Base-by-base conservation (phyloP, 37 sponge, comb jelly and placozoan genomes). In the Axinella damicornis region DNA sequence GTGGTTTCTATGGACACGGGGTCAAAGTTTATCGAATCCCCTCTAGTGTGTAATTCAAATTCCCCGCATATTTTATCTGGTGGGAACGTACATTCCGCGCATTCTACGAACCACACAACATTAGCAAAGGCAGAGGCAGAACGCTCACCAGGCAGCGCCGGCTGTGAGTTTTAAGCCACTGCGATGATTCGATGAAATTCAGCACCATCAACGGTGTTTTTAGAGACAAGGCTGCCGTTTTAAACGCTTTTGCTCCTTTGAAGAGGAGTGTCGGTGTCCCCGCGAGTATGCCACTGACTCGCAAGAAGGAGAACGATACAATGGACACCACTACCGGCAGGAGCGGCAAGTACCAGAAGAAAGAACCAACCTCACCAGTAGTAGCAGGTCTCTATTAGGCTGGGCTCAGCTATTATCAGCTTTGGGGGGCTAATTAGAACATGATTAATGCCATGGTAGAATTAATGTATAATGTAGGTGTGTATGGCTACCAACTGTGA, bases 61-160 rank as follows among this genome's bases (percentile, higher is more conserved):
- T 74, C 75, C 66, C 59, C 38, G 21, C 80, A 80, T 73, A 53
- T 30, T 73, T 73, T 5, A 28, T 57, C 35, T 59, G 71, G 77
- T 82, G 78, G 78, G 86, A 66, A 85, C 52, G 68, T 71, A 67
- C 69, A 85, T 85, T 85, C 86, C 53, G 31, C 5, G 65, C 41
- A 86, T 86, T 79, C 73, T 59, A 53, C 30, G 54, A 78, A 79
- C 80, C 87, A 78, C 87, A 61, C 87, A 73, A 71, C 27, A 46
- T 9, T 46, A 46, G 46, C 46, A 46, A 46, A 46, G 46, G 6
- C 4, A 46, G 4, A 46, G 46, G 9, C 46, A 46, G 46, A 46
- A 46, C 4, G 46, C 46, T 46, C 9, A 46, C 46, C 46, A 46
- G 9, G 46, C 46, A 4, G 46, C 46, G 46, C 46, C 46, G 9